Evolutionary conservation across 2,797 vertebrate species (phyloP), one percentile per base, ranked within the genome.

Genomic region (Austrolebias charrua): DNA sequence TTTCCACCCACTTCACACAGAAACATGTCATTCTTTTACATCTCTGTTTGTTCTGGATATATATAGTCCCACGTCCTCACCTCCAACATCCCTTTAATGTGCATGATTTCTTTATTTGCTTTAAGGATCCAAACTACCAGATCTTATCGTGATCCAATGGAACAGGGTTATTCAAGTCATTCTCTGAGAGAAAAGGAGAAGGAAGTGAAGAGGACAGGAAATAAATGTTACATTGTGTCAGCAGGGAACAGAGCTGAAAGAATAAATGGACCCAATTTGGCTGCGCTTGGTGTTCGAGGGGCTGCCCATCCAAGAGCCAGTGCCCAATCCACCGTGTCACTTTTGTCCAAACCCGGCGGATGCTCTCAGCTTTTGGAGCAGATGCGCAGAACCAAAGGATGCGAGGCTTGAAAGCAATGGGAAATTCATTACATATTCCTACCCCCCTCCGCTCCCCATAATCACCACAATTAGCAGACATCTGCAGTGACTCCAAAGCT

Each of bases 401-500:
- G 88, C 71, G 75, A 87, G 78, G 86, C 88, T 85, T 90, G 84
- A 90, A 90, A 88, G 90, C 90, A 84, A 90, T 87, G 84, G 86
- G 90, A 90, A 91, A 91, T 89, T 89, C 90, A 91, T 91, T 91
- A 88, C 88, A 87, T 89, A 90, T 91, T 88, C 89, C 85, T 83
- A 88, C 89, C 89, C 87, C 89, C 90, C 90, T 92, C 87, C 71
- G 86, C 76, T 90, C 76, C 8, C 88, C 85, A 91, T 91, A 92
- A 93, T 92, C 89, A 92, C 89, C 89, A 91, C 90, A 92, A 92
- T 93, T 92, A 92, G 86, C 88, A 91, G 90, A 92, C 92, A 93
- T 92, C 92, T 92, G 91, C 90, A 88, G 85, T 88, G 87, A 90
- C 84, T 91, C 88, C 86, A 88, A 86, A 88, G 83, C 88, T 79